These are phyloP conservation scores for Cyanoramphus novaezelandiae DNA, from an alignment of 2,113 vertebrate species.

Conservation along the genomic window DNA sequence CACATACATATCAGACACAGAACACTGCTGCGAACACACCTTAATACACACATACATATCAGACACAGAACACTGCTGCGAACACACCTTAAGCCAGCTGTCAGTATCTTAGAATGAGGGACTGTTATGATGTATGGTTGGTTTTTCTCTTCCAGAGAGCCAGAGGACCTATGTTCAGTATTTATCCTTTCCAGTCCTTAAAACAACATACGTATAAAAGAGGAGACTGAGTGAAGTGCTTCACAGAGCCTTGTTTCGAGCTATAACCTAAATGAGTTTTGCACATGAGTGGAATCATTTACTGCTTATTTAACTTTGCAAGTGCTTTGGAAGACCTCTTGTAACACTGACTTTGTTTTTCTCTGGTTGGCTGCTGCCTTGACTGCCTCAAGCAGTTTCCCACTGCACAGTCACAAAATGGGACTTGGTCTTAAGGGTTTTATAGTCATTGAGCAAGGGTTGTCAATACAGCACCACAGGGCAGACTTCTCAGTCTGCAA, in stretches of 20 bases:
- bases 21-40: background rate
- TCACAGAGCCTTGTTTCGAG: conserved; percentile 27
- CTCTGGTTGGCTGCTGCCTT: conserved; percentile 9
- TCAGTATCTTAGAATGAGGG: background rate
- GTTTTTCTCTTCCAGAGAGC: background rate
- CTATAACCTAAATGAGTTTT: conserved; percentile 25
- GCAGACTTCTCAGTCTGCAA: background rate
- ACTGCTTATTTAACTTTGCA: conserved; percentile 32
- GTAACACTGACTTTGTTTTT: background rate
- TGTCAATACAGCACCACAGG: background rate
- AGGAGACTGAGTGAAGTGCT: conserved; percentile 2
- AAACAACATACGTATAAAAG: background rate
- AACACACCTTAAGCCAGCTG: background rate
- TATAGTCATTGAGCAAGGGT: background rate
- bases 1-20: background rate
- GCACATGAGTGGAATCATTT: background rate
- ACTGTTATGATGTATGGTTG: background rate
- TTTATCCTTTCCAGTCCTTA: conserved; percentile 3
- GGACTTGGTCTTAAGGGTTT: background rate
- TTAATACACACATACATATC: background rate
- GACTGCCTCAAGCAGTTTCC: background rate
- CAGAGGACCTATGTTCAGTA: background rate
- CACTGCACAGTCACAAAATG: background rate
- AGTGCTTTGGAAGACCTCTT: conserved; percentile 47
- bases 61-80: background rate